A percentile compares a stretch with the other conserved stretches of the same genome.
Evolutionary conservation across 2,113 vertebrate genomes (phyloP).

Genomic region (Trachemys scripta): DNA sequence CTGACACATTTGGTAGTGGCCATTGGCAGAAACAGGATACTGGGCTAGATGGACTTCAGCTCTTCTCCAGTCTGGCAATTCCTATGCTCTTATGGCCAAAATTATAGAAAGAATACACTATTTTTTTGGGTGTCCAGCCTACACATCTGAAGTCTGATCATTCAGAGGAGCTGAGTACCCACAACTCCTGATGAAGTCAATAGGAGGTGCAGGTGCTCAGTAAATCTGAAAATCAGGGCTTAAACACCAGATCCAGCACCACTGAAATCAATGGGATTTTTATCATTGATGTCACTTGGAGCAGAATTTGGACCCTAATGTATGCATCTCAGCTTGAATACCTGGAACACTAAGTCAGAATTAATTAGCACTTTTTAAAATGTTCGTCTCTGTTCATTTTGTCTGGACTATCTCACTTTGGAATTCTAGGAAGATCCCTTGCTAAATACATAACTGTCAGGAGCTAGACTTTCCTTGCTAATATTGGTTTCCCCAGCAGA

Average conservation of each 20-base stretch:
- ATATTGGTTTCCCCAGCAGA: slow-evolving; percentile 2
- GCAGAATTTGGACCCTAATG: neutral
- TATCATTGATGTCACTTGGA: neutral
- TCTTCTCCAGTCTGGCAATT: neutral
- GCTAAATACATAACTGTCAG: neutral
- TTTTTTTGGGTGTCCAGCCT: neutral
- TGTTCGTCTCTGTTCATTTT: neutral
- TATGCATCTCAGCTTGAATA: neutral
- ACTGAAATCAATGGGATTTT: neutral
- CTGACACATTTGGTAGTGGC: neutral
- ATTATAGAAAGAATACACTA: neutral
- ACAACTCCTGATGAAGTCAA: slow-evolving; percentile 19
- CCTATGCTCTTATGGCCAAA: neutral
- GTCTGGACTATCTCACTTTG: neutral
- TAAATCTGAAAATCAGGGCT: slow-evolving; percentile 44
- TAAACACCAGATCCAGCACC: neutral
- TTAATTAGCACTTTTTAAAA: neutral
- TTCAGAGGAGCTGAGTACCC: neutral
- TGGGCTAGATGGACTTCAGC: neutral
- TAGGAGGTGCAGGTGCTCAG: slow-evolving; percentile 18
- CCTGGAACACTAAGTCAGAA: neutral
- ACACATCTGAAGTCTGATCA: neutral
- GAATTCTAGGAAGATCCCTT: neutral
- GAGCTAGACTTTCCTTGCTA: neutral
- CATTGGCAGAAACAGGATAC: neutral